phyloP scores from a whole-genome alignment of 2,113 vertebrate species.

The Alexandromys fortis region DNA sequence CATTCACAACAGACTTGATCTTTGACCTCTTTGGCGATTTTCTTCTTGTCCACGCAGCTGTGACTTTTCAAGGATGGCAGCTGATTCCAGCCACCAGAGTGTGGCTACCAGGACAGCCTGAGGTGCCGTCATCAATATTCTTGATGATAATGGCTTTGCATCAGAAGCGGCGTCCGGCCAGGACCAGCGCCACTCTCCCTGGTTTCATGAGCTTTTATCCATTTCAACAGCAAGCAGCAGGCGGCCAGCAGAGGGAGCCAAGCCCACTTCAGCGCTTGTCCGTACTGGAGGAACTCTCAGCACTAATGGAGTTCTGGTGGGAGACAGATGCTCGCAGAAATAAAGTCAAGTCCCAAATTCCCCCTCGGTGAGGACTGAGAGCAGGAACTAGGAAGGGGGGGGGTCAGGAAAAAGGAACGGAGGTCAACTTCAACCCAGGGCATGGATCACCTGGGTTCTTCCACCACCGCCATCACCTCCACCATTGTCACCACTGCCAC shows the following conservation, averaged over 20 bases:
- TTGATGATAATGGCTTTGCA: background rate
- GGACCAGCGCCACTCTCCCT: background rate
- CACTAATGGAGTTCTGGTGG: background rate
- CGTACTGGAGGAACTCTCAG: background rate
- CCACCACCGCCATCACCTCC: too few species aligned
- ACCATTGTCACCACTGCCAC: too few species aligned
- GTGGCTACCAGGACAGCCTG: background rate
- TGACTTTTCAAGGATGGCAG: background rate
- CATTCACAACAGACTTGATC: background rate
- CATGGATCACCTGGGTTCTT: background rate
- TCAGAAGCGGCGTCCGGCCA: background rate
- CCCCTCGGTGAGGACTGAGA: background rate
- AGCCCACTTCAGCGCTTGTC: background rate
- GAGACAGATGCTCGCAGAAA: background rate
- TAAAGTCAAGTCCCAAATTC: background rate
- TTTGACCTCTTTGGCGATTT: background rate
- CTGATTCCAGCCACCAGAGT: background rate
- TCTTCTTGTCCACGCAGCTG: background rate
- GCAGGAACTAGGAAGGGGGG: background rate
- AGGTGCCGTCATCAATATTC: background rate
- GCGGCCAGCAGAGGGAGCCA: background rate
- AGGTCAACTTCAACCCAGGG: background rate
- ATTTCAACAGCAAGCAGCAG: background rate
- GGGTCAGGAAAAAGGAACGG: background rate
- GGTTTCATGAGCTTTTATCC: too few species aligned